Conservation (phyloP, 2,888 invertebrate genomes). For the Polydrusus tereticollis region DNA sequence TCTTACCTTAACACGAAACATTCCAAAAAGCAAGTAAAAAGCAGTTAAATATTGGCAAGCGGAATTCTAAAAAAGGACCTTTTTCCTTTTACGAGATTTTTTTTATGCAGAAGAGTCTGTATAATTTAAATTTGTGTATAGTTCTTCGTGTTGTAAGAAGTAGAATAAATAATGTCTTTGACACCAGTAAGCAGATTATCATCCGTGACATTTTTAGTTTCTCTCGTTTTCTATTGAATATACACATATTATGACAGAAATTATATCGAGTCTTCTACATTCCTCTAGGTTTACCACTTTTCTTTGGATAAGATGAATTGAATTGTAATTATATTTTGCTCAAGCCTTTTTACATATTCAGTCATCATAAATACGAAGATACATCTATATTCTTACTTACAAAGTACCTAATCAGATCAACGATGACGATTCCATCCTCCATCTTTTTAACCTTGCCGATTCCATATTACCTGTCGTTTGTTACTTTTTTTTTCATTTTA, state of each 20-base stretch:
- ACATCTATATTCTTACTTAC: too few species aligned
- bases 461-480: too few species aligned
- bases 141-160: not conserved
- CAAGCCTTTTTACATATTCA: too few species aligned
- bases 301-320: too few species aligned
- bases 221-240: not conserved
- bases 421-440: too few species aligned
- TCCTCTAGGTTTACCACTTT: too few species aligned
- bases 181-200: not conserved
- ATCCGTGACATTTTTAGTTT: not conserved
- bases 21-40: not conserved
- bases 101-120: not conserved
- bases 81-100: not conserved
- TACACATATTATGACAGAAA: not conserved
- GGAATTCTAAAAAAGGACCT: not conserved
- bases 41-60: not conserved
- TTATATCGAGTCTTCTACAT: too few species aligned
- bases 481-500: too few species aligned
- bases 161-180: not conserved
- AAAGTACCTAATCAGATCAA: too few species aligned
- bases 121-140: not conserved
- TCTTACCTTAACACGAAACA: constrained; percentile 1
- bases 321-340: too few species aligned
- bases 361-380: too few species aligned
- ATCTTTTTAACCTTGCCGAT: too few species aligned